phyloP scores from a whole-genome alignment of 1,140 invertebrate species.

The Solenopsis fugax region DNA sequence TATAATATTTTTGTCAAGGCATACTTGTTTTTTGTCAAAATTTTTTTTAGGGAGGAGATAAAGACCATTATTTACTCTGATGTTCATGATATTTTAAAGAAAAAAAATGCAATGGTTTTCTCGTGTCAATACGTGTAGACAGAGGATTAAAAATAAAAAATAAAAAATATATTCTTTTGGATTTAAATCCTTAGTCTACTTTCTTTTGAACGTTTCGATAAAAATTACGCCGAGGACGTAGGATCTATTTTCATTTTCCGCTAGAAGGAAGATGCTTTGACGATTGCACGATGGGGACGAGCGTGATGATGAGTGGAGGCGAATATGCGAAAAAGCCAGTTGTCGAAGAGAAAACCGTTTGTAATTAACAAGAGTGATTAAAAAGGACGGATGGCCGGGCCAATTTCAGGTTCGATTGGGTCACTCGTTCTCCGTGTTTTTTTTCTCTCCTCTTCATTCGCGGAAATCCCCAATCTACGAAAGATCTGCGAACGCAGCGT shows the following conservation, averaged over 20 bases:
- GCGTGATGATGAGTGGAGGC: slow-evolving; percentile 19
- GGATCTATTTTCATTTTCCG: slow-evolving; percentile 17
- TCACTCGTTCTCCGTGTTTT: not conserved
- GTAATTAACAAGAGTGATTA: slow-evolving; percentile 38
- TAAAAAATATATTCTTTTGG: not conserved
- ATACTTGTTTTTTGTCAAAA: no score
- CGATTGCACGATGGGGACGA: not conserved
- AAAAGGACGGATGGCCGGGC: slow-evolving; percentile 31
- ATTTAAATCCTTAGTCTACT: not conserved
- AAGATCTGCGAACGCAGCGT: not conserved
- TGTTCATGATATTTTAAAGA: no score
- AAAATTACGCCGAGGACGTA: not conserved
- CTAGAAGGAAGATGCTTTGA: slow-evolving; percentile 18
- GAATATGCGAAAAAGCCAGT: slow-evolving; percentile 32
- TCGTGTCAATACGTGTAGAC: no score
- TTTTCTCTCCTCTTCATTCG: not conserved
- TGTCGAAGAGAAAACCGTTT: slow-evolving; percentile 17
- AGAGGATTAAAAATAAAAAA: not conserved
- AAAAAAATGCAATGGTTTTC: no score
- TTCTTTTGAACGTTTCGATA: not conserved
- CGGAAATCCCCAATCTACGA: slow-evolving; percentile 29
- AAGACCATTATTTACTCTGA: no score
- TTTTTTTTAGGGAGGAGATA: no score
- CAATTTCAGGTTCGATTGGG: slow-evolving; percentile 25
- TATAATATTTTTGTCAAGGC: no score